Conservation (phyloP, 1,140 invertebrate species). For the Drosophila setifemur region DNA sequence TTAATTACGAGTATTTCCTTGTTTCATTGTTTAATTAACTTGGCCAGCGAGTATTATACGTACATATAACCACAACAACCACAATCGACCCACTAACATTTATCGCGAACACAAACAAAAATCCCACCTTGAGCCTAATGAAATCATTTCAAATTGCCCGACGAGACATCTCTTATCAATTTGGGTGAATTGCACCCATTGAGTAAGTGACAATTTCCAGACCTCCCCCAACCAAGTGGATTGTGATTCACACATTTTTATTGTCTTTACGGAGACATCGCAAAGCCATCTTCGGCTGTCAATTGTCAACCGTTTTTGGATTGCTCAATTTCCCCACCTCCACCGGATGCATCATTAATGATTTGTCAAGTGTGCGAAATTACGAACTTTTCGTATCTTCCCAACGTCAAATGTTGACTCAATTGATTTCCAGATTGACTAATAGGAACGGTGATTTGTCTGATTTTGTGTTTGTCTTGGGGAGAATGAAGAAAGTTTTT, state of each 20-base stretch:
- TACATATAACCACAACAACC: slow-evolving; percentile 19
- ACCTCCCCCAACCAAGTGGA: too few species aligned
- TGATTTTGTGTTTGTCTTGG: slow-evolving; percentile 1
- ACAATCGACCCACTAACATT: slow-evolving; percentile 56
- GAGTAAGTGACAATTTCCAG: neutral
- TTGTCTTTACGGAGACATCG: slow-evolving; percentile 12
- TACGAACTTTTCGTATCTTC: slow-evolving; percentile 14
- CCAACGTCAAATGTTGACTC: slow-evolving; percentile 16
- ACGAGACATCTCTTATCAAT: slow-evolving; percentile 30
- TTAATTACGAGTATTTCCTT: slow-evolving; percentile 69
- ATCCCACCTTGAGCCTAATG: slow-evolving; percentile 46
- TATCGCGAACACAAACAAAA: slow-evolving; percentile 29
- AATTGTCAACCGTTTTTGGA: slow-evolving; percentile 28
- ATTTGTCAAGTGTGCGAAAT: neutral
- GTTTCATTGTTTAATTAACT: slow-evolving; percentile 47
- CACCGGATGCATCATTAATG: slow-evolving; percentile 11
- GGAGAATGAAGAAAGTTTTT: too few species aligned
- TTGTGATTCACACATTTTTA: slow-evolving; percentile 18
- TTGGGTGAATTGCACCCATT: neutral
- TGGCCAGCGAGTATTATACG: slow-evolving; percentile 1
- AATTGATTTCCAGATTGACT: slow-evolving; percentile 38
- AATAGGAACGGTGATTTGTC: slow-evolving; percentile 21
- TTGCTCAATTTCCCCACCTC: neutral
- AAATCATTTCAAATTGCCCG: slow-evolving; percentile 22
- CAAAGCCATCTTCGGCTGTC: slow-evolving; percentile 17